Base-by-base conservation (phyloP, 2,797 vertebrate genomes). In the Salarias fasciatus region DNA sequence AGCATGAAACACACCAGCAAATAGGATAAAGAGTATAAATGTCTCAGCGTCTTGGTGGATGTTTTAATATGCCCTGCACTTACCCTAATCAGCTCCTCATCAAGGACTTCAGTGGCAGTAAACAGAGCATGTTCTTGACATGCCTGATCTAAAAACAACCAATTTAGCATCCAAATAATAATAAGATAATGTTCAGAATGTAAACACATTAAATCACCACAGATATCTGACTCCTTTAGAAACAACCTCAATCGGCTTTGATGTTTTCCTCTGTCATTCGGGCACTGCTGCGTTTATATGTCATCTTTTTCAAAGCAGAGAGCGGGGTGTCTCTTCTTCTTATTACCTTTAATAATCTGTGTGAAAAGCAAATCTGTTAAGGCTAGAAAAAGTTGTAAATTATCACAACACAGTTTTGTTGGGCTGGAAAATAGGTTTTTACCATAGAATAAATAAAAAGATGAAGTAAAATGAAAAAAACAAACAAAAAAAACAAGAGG, bases 1-100 rank as follows among this genome's bases (percentile, higher is more conserved):
- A 84, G 70, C 83, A 84, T 78, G 77, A 81, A 83, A 80, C 64
- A 59, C 53, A 73, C 56, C 77, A 75, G 69, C 62, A 86, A 86
- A 88, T 79, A 15, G 75, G 85, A 87, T 86, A 56, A 85, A 68
- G 41, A 61, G 44, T 69, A 69, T 59, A 79, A 79, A 79, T 73
- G 69, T 74, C 63, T 77, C 51, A 56, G 56, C 24, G 38, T 71
- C 57, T 37, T 5, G 8, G 53, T 41, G 60, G 71, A 76, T 76
- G 51, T 63, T 56, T 79, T 69, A 44, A 45, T 46, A 53, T 33
- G 1, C 29, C 1, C 7, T 35, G 38, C 55, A 24, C 24, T 3
- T 59, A 50, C 50, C 54, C 2, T 69, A 75, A 79, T 84, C 77
- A 80, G 57, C 54, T 73, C 53, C 31, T 72, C 70, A 82, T 83